These are phyloP conservation scores for Centropristis striata DNA, from an alignment of 2,113 vertebrate species.

Conservation along the genomic window DNA sequence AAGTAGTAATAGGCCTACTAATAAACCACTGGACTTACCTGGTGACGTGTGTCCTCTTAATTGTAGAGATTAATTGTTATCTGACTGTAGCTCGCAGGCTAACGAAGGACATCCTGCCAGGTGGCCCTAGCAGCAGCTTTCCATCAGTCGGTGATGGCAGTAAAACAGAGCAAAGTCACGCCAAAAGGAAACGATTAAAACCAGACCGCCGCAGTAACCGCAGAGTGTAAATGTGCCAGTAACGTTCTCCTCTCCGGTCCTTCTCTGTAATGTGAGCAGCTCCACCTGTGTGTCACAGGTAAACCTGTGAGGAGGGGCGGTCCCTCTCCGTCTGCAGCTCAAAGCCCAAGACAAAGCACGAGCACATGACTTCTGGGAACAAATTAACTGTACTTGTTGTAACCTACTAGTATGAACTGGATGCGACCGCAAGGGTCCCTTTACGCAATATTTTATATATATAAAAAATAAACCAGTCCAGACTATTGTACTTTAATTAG, in stretches of 20 bases:
- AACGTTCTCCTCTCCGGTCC: neutral
- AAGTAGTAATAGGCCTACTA: neutral
- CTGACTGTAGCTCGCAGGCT: neutral
- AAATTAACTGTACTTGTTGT: rapidly evolving
- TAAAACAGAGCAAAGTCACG: neutral
- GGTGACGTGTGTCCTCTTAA: neutral
- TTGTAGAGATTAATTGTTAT: constrained; percentile 5
- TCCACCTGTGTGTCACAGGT: neutral
- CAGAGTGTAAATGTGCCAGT: neutral
- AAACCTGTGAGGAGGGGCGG: constrained; percentile 14
- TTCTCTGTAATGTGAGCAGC: neutral
- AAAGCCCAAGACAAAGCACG: neutral
- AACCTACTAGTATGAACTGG: neutral
- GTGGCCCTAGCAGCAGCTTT: constrained; percentile 44
- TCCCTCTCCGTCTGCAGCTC: neutral
- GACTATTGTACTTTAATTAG: too few relatives aligned
- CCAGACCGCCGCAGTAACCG: neutral
- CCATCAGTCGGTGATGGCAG: constrained; percentile 42
- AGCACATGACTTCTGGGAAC: neutral
- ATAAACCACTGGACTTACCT: constrained; percentile 35
- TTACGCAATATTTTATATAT: neutral
- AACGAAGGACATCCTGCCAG: constrained; percentile 39
- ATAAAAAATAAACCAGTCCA: too few relatives aligned
- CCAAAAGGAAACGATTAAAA: neutral
- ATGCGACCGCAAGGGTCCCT: neutral